Base-by-base conservation (phyloP, 2,797 vertebrate genomes). In the Acipenser ruthenus region DNA sequence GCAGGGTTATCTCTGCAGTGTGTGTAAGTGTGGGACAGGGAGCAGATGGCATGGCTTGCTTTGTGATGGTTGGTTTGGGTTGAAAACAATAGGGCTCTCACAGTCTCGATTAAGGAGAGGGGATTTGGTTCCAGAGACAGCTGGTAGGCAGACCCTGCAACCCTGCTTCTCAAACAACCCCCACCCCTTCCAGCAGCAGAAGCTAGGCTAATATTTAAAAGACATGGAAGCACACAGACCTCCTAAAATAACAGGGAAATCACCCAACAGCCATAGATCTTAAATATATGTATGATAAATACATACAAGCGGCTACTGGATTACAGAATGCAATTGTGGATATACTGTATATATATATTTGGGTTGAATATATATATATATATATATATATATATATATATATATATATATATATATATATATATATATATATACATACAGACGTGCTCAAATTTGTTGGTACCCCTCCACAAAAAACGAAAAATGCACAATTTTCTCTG, bases 21-120 rank as follows among this genome's bases (percentile, higher is more conserved):
- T 8, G 56, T 0, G 0, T 49, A n/a, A 8, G 49, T 9, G 49
- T 64, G 15, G 12, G 18, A 48, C 71, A 51, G 67, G 68, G 69
- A 85, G 84, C 89, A 92, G 88, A 94, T 88, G 89, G 87, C 75
- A 80, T 75, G 72, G 77, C 83, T 72, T 73, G 75, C 79, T 83
- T 80, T 72, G 65, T 86, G 83, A 80, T 80, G 81, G 83, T 85
- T 89, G 83, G 75, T 79, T 74, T 77, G 73, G 70, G 11, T 69
- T 67, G 77, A 87, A 86, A 88, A 93, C 89, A 91, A 92, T 90
- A 83, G 82, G 67, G 77, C 84, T 84, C 83, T 86, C 82, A 77
- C 68, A 83, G 87, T 80, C 75, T 76, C 77, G 81, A 85, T 84
- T 77, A 80, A 85, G 82, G 70, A 78, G 23, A 37, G 77, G 78